phyloP scores from a whole-genome alignment of 2,113 vertebrate species.

The Cariama cristata region DNA sequence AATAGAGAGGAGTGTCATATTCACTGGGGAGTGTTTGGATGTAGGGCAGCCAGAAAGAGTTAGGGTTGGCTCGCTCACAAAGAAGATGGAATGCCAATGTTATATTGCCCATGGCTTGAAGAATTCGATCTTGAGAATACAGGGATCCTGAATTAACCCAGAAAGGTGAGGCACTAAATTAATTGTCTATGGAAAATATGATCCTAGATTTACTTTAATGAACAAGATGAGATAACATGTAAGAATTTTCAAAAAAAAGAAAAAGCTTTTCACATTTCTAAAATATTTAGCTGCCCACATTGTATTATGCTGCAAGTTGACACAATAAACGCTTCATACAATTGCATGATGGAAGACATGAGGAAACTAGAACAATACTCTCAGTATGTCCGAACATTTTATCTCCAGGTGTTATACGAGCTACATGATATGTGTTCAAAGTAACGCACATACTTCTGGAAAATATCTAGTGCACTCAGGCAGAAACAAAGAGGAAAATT shows the following conservation, averaged over 20 bases:
- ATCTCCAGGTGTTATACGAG: neutral
- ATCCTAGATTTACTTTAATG: neutral
- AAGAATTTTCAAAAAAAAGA: neutral
- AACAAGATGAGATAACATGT: neutral
- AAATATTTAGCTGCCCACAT: neutral
- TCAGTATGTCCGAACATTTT: neutral
- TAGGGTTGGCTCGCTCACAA: conserved; percentile 88
- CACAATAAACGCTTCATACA: neutral
- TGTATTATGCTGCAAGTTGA: neutral
- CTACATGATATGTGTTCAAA: neutral
- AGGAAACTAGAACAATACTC: neutral
- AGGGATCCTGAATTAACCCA: conserved; percentile 84
- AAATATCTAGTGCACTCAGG: neutral
- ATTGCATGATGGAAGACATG: neutral
- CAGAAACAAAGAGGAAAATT: neutral
- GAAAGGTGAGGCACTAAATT: neutral
- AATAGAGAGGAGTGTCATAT: conserved; percentile 94
- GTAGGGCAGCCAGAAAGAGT: conserved; percentile 93
- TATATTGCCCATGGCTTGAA: conserved; percentile 98
- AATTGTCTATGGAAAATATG: neutral
- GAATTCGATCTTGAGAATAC: conserved; percentile 93
- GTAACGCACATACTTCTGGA: neutral
- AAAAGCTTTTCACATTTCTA: neutral
- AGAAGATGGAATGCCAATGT: conserved; percentile 94
- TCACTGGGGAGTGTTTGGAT: conserved; percentile 92